Percentiles rank a stretch among this genome's conserved stretches.
phyloP scores from a whole-genome alignment of 53 echinoderm and acorn worm species.

The Holothuria leucospilota region DNA sequence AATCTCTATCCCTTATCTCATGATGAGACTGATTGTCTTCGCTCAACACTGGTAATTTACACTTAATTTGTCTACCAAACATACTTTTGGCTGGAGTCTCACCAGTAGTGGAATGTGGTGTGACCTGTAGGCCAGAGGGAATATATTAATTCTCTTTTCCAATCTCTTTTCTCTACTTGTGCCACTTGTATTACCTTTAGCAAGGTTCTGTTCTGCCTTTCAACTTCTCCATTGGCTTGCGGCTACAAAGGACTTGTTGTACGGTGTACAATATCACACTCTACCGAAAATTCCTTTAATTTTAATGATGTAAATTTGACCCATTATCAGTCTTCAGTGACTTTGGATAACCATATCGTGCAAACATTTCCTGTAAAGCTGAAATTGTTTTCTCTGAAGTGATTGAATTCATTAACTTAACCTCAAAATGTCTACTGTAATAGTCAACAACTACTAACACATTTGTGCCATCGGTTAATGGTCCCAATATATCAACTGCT shows the following conservation, averaged over 20 bases:
- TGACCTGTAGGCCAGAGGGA: slow-evolving; percentile 48
- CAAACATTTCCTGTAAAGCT: slow-evolving; percentile 55
- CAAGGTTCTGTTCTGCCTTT: slow-evolving; percentile 61
- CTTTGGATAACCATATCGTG: slow-evolving; percentile 49
- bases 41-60: slow-evolving; percentile 33
- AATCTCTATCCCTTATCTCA: slow-evolving; percentile 18
- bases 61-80: slow-evolving; percentile 55
- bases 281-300: slow-evolving; percentile 49
- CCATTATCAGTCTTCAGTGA: slow-evolving; percentile 63
- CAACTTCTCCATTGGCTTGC: slow-evolving; percentile 69
- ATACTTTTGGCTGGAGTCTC: slow-evolving; percentile 53
- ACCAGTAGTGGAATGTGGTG: slow-evolving; percentile 61
- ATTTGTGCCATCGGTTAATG: slow-evolving; percentile 50
- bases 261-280: slow-evolving; percentile 49
- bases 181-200: slow-evolving; percentile 47
- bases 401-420: slow-evolving; percentile 55
- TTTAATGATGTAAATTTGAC: slow-evolving; percentile 47
- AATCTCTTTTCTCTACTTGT: neutral
- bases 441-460: slow-evolving; percentile 58
- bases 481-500: slow-evolving; percentile 52
- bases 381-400: slow-evolving; percentile 30
- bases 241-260: slow-evolving; percentile 59
- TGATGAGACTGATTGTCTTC: slow-evolving; percentile 8
- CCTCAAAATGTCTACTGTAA: slow-evolving; percentile 54
- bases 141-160: slow-evolving; percentile 29